Base-by-base conservation (phyloP, 37 sponge, comb jelly and placozoan species). In the Aphrocallistes beatrix region DNA sequence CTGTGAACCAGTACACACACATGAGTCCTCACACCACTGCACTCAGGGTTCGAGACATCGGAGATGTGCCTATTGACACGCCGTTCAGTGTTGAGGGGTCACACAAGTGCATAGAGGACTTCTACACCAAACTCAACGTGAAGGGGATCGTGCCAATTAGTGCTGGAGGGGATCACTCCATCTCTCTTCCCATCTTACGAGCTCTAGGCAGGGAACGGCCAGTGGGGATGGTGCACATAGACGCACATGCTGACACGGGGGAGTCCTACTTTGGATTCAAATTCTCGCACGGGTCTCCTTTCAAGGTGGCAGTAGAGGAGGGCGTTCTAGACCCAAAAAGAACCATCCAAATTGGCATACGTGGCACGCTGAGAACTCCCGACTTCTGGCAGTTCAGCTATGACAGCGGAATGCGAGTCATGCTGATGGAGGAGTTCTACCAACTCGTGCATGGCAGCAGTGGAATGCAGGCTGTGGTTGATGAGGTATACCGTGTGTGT, bases 141-240 rank as follows among this genome's bases (percentile, higher is more conserved):
- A 84, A 51, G 23, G 82, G 83, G 39, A 87, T 87, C 47, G 83
- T 87, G 37, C 91, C 93, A 0, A 83, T 93, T 8, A 84, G 84
- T 0, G 16, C 89, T 81, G 93, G 93, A 0, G 93, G 93, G n/a
- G 93, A 93, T 47, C 93, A 93, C 83, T 82, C 89, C 1, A 37
- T 93, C 38, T 88, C 93, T 28, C 84, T 82, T 0, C 89, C 91
- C 37, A 93, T 91, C 45, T 60, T 91, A 0, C 39, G 91, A 28
- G 93, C 88, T 36, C 39, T 91, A 25, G 84, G 85, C 38, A 87
- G 85, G 51, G 37, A 93, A 50, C 89, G 93, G 28, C 36, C 89
- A 16, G 89, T 91, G 34, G 93, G 87, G 9, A 6, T 93, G 51
- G 81, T 93, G 37, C 93, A 93, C 9, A 39, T 92, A 23, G 93